Percentiles rank a stretch among this genome's conserved stretches.
phyloP scores from a whole-genome alignment of 2,888 invertebrate species.

The Euclidia mi region DNA sequence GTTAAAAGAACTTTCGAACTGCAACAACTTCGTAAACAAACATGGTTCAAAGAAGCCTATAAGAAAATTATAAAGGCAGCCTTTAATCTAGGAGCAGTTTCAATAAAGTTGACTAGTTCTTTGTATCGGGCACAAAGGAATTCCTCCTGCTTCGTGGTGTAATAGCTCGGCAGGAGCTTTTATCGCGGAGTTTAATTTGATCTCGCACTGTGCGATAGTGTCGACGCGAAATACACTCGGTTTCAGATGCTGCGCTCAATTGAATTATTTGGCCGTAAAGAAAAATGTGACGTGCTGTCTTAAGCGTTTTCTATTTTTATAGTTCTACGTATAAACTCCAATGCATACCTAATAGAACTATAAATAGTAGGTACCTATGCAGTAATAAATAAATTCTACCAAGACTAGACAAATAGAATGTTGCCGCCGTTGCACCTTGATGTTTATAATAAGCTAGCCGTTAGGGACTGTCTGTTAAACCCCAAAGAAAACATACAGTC shows the following conservation, averaged over 20 bases:
- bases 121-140: constrained; percentile 59
- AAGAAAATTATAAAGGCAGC: constrained; percentile 30
- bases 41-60: constrained; percentile 6
- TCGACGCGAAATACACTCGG: constrained; percentile 7
- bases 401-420: too few relatives aligned
- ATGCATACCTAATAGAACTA: too few relatives aligned
- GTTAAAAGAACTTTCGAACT: too few relatives aligned
- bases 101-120: constrained; percentile 55
- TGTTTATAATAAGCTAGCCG: too few relatives aligned
- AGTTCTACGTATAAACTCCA: too few relatives aligned
- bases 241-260: constrained; percentile 2
- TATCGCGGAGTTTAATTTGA: constrained; percentile 52
- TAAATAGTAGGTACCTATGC: too few relatives aligned
- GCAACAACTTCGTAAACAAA: constrained; percentile 2
- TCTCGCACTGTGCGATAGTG: constrained; percentile 24
- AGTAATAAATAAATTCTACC: too few relatives aligned
- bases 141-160: constrained; percentile 30
- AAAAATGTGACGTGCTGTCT: too few relatives aligned
- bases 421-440: too few relatives aligned
- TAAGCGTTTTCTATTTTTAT: too few relatives aligned
- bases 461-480: too few relatives aligned
- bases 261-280: neutral
- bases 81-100: constrained; percentile 46
- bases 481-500: too few relatives aligned
- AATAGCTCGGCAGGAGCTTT: constrained; percentile 32